phyloP scores from a whole-genome alignment of 2,797 vertebrate species.

The Pogonophryne albipinna region DNA sequence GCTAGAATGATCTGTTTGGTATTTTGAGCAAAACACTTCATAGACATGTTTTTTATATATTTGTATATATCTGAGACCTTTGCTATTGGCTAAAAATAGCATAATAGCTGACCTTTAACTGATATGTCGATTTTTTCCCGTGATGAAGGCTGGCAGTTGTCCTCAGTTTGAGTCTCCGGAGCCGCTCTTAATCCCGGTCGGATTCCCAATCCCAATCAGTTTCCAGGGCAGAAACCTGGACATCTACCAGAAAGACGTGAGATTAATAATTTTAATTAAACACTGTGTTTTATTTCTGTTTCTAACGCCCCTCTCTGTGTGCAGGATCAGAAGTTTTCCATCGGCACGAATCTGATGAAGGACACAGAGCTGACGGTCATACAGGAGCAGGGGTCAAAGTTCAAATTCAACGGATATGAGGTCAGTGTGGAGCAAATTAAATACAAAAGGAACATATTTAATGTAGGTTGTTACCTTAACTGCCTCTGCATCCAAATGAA shows the following conservation, averaged over 20 bases:
- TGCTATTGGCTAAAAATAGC: too few species aligned
- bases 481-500: constrained; percentile 20
- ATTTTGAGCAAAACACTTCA: too few species aligned
- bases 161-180: constrained; percentile 83
- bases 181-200: constrained; percentile 81
- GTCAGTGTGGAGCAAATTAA: constrained; percentile 56
- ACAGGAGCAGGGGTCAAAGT: constrained; percentile 53
- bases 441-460: too few species aligned
- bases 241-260: constrained; percentile 55
- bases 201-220: constrained; percentile 69
- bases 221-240: constrained; percentile 84
- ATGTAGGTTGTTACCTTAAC: too few species aligned
- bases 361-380: constrained; percentile 59
- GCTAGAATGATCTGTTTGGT: too few species aligned
- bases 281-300: background rate
- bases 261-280: background rate
- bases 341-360: constrained; percentile 84
- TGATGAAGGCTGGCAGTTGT: constrained; percentile 72
- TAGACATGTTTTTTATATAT: too few species aligned
- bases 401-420: constrained; percentile 79
- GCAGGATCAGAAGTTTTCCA: constrained; percentile 75
- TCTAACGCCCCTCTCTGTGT: background rate
- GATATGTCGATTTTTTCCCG: background rate
- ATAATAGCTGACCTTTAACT: too few species aligned
- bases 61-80: too few species aligned